These are phyloP conservation scores for Chelonus formosanus DNA, from an alignment of 2,888 invertebrate genomes.

Conservation along the genomic window DNA sequence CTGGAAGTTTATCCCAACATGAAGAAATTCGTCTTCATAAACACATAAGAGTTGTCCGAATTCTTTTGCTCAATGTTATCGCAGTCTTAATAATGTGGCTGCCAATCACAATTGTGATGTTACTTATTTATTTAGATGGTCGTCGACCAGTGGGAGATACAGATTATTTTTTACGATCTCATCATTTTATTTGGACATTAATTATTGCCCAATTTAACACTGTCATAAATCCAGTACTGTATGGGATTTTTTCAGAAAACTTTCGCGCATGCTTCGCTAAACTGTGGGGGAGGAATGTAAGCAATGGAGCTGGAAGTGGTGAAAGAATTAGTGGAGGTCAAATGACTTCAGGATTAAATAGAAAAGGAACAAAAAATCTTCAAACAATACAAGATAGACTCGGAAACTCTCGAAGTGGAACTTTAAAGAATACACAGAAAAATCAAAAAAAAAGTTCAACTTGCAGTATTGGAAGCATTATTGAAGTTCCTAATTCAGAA, in stretches of 20 bases:
- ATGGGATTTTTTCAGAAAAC: slow-evolving; percentile 69
- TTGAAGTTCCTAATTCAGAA: slow-evolving; percentile 58
- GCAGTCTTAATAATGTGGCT: slow-evolving; percentile 71
- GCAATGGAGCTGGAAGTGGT: slow-evolving; percentile 43
- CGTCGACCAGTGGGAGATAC: slow-evolving; percentile 66
- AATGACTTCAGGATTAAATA: slow-evolving; percentile 28
- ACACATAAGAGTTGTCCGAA: slow-evolving; percentile 68
- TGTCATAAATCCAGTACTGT: slow-evolving; percentile 69
- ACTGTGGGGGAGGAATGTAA: slow-evolving; percentile 57
- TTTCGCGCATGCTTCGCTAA: slow-evolving; percentile 66
- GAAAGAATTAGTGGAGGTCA: slow-evolving; percentile 46
- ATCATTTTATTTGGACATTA: slow-evolving; percentile 68
- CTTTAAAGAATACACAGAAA: slow-evolving; percentile 44
- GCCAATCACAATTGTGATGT: slow-evolving; percentile 68
- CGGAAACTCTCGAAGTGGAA: slow-evolving; percentile 46
- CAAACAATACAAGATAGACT: slow-evolving; percentile 53
- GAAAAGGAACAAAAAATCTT: slow-evolving; percentile 46
- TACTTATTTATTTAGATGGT: slow-evolving; percentile 69
- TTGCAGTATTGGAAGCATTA: slow-evolving; percentile 58
- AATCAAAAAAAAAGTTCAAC: slow-evolving; percentile 55
- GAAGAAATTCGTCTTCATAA: slow-evolving; percentile 68
- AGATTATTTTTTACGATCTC: slow-evolving; percentile 67
- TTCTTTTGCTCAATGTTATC: slow-evolving; percentile 68
- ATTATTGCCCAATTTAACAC: slow-evolving; percentile 68
- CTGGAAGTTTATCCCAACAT: slow-evolving; percentile 66